phyloP scores from a whole-genome alignment of 2,113 vertebrate species.

The Clupea harengus region DNA sequence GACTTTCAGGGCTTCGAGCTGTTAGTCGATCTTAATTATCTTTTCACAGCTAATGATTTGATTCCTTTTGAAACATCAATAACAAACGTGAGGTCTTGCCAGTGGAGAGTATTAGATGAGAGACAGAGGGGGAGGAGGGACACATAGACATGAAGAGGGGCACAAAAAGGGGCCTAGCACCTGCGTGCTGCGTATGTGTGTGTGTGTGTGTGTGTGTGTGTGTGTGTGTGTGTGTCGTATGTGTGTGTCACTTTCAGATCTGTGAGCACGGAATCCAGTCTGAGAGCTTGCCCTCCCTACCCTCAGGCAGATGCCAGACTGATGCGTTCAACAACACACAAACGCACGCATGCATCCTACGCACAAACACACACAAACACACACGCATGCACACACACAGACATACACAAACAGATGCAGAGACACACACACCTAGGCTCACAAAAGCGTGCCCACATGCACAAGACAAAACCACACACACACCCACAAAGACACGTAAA shows the following conservation, averaged over 20 bases:
- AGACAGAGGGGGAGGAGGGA: background rate
- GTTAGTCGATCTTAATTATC: background rate
- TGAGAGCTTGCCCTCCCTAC: background rate
- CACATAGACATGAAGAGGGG: slow-evolving; percentile 30
- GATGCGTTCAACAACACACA: background rate
- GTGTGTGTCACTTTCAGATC: slow-evolving; percentile 14
- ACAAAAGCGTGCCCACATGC: background rate
- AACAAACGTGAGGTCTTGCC: background rate
- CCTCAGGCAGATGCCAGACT: slow-evolving; percentile 28
- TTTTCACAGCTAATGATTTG: background rate
- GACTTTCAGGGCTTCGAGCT: background rate
- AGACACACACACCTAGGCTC: background rate
- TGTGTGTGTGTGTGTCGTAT: background rate
- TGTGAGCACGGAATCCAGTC: background rate
- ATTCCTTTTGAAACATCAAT: background rate
- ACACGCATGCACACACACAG: background rate
- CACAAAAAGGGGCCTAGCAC: slow-evolving; percentile 15
- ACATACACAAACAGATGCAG: background rate
- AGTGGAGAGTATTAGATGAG: background rate
- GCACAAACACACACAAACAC: background rate
- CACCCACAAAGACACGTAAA: too few relatives aligned
- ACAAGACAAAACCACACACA: background rate
- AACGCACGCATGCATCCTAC: background rate
- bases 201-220: slow-evolving; percentile 14
- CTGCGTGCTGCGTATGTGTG: slow-evolving; percentile 22